These are phyloP conservation scores for Drosophila rufa DNA, from an alignment of 1,140 invertebrate genomes.

Conservation along the genomic window DNA sequence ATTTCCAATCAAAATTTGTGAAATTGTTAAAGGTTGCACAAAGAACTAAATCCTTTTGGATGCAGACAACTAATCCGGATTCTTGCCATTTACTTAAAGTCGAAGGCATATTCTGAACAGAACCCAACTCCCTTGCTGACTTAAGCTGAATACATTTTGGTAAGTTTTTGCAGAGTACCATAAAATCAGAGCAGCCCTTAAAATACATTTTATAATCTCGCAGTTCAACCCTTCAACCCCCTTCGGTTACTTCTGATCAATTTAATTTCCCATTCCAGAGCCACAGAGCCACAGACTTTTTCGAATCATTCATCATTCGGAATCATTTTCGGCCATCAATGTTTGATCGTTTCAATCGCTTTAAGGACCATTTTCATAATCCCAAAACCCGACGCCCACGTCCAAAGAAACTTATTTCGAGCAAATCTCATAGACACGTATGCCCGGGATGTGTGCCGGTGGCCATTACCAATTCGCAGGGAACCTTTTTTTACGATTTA, in stretches of 20 bases:
- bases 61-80: neutral
- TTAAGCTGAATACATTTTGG: too few species aligned
- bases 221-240: constrained; percentile 4
- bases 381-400: constrained; percentile 16
- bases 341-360: constrained; percentile 55
- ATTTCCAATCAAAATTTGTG: too few species aligned
- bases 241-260: constrained; percentile 20
- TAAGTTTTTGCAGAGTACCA: neutral
- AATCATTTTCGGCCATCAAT: constrained; percentile 55
- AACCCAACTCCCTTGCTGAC: too few species aligned
- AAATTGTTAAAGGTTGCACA: too few species aligned
- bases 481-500: constrained; percentile 81
- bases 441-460: constrained; percentile 39
- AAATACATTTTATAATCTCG: constrained; percentile 2
- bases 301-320: constrained; percentile 45
- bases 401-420: constrained; percentile 43
- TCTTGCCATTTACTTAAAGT: neutral
- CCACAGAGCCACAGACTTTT: constrained; percentile 17
- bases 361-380: constrained; percentile 53
- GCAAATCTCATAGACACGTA: constrained; percentile 61
- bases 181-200: neutral
- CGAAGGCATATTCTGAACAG: neutral
- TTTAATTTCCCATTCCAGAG: constrained; percentile 21
- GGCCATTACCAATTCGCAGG: constrained; percentile 57
- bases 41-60: too few species aligned